These are phyloP conservation scores for Lepus oiostolus DNA, from an alignment of 2,797 vertebrate species.

Conservation along the genomic window DNA sequence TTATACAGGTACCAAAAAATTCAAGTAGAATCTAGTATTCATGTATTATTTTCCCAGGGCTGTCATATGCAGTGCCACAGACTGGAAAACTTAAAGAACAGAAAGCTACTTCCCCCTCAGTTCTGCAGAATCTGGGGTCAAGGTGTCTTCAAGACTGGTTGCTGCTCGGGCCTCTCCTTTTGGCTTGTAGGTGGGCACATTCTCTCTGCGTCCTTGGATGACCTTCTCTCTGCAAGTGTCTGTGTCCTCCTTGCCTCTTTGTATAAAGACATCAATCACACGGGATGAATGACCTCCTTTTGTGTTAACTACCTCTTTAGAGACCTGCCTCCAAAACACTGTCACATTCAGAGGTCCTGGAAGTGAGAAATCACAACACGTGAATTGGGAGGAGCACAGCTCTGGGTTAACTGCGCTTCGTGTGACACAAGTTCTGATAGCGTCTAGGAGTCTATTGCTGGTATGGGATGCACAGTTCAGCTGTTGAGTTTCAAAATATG, in stretches of 20 bases:
- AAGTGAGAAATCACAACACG: not conserved
- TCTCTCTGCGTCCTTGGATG: not conserved
- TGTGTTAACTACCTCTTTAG: not conserved
- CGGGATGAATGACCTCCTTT: not conserved
- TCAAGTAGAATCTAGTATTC: not conserved
- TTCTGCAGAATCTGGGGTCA: not conserved
- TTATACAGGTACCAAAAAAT: not conserved
- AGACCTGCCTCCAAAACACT: not conserved
- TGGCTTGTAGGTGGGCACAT: not conserved
- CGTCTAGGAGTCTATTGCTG: not conserved
- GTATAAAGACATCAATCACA: not conserved
- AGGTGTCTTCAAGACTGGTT: not conserved
- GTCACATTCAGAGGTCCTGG: not conserved
- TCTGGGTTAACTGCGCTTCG: not conserved
- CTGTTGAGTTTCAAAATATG: not conserved
- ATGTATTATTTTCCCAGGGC: not conserved
- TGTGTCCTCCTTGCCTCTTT: not conserved
- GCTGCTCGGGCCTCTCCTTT: not conserved
- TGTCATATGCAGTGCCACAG: not conserved
- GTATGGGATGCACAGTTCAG: not conserved
- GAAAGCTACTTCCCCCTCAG: not conserved
- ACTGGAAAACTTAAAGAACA: not conserved
- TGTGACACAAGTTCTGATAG: not conserved
- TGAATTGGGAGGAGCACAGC: not conserved
- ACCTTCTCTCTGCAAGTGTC: not conserved